phyloP scores from a whole-genome alignment of 2,113 vertebrate species.

The Macrotus californicus region DNA sequence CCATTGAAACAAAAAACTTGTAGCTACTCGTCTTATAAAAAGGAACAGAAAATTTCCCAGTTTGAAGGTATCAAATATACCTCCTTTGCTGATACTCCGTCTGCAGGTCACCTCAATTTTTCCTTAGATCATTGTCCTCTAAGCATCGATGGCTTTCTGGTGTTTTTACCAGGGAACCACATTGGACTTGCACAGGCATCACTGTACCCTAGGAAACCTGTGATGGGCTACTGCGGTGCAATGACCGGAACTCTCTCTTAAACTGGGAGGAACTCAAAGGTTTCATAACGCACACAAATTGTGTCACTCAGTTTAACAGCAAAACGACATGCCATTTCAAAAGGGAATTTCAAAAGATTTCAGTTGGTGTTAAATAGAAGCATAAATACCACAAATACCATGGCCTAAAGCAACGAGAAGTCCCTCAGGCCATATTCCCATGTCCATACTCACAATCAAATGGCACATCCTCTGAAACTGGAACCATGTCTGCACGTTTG shows the following conservation, averaged over 20 bases:
- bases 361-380: not conserved
- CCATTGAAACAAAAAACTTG: not conserved
- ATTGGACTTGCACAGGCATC: too few species aligned
- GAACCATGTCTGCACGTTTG: not conserved
- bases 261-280: not conserved
- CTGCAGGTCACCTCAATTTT: not conserved
- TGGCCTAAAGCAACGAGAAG: not conserved
- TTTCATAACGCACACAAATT: not conserved
- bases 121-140: not conserved
- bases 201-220: not conserved
- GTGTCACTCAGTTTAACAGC: not conserved
- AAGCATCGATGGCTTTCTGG: not conserved
- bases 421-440: not conserved
- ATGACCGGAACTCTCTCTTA: not conserved
- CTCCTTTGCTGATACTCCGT: not conserved
- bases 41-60: not conserved
- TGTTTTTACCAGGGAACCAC: not conserved
- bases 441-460: not conserved
- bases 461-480: not conserved
- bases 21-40: not conserved
- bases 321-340: not conserved
- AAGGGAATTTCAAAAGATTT: not conserved
- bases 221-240: not conserved
- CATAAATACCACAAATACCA: not conserved
- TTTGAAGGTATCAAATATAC: not conserved